Evolutionary conservation across 64 coral and sea anemone species (phyloP), one percentile per base, ranked within the genome.

Genomic region (Montipora capricornis): DNA sequence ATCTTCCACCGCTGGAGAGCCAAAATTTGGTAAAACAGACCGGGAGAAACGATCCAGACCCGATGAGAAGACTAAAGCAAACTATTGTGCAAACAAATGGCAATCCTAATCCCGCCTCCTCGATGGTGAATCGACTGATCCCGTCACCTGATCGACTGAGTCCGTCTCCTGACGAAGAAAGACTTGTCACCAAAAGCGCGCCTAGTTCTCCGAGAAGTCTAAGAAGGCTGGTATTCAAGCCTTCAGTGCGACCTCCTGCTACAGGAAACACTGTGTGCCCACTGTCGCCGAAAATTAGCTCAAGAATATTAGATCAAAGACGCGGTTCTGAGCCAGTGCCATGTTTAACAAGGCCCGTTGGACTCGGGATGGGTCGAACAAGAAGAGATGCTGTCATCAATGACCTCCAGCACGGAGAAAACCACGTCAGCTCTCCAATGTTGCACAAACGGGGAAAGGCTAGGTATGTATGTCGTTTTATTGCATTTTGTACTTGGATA

Each of bases 241-340:
- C 82, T 11, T 86, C 82, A 1, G 14, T 15, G 13, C 62, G 59
- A 44, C 22, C 80, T 66, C 14, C 22, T 82, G 1, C 58, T 17
- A 14, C 15, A 78, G 62, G 82, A 66, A 49, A 45, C 17, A 71
- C 19, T 64, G 45, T 68, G 15, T 14, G 76, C 15, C 82, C 82
- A 19, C 22, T 71, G 9, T 86, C 82, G 8, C 82, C 82, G 1
- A 68, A 86, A 19, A 14, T 86, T 3, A 71, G 20, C 20, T 6
- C 82, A 29, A 44, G 64, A 68, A 59, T 49, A 45, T 68, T 71
- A 67, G 82, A 70, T 51, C 64, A 17, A 26, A 86, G 82, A 86
- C 82, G 82, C 17, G 82, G 82, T 8, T 86, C 82, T 13, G 82
- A 86, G 66, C 82, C 82, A 4, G 15, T 86, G 0, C 44, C 66